Percentiles rank a stretch among this genome's conserved stretches.
These are phyloP conservation scores for Limanda limanda DNA, from an alignment of 2,113 vertebrate species.

Conservation along the genomic window DNA sequence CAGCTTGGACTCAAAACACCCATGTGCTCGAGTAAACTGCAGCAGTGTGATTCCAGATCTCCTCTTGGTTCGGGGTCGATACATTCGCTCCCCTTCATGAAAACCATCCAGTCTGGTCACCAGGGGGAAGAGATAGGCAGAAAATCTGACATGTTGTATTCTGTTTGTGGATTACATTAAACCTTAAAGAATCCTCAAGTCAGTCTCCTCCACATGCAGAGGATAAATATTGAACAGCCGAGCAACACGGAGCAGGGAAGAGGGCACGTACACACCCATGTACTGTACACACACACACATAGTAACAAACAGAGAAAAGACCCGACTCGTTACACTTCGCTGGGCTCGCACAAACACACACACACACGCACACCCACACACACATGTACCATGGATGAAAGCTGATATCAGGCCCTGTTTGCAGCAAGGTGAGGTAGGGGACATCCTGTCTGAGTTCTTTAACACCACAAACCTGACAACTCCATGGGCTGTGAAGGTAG, in stretches of 20 bases:
- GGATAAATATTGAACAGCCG: constrained; percentile 61
- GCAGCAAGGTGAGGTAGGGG: constrained; percentile 78
- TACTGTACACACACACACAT: neutral
- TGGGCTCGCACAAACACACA: constrained; percentile 3
- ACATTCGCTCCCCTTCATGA: constrained; percentile 36
- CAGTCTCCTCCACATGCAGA: constrained; percentile 40
- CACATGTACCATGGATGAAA: constrained; percentile 63
- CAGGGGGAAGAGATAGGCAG: constrained; percentile 36
- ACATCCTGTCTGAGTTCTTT: constrained; percentile 70
- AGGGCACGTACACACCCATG: neutral
- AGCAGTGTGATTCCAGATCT: constrained; percentile 3
- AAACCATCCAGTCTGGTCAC: constrained; percentile 51
- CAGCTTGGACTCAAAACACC: neutral
- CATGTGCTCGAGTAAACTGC: constrained; percentile 15
- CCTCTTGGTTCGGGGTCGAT: constrained; percentile 20
- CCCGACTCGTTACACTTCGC: constrained; percentile 41
- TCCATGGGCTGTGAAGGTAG: constrained; percentile 65
- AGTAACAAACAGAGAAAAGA: constrained; percentile 26
- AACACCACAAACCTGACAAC: constrained; percentile 73
- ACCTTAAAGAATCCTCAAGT: constrained; percentile 58
- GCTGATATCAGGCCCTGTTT: constrained; percentile 69
- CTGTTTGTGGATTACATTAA: constrained; percentile 71
- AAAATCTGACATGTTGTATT: constrained; percentile 68
- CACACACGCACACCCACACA: constrained; percentile 25
- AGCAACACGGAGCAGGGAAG: constrained; percentile 14